These are phyloP conservation scores for Rattus norvegicus DNA, from an alignment of 2,113 vertebrate genomes.

Conservation along the genomic window DNA sequence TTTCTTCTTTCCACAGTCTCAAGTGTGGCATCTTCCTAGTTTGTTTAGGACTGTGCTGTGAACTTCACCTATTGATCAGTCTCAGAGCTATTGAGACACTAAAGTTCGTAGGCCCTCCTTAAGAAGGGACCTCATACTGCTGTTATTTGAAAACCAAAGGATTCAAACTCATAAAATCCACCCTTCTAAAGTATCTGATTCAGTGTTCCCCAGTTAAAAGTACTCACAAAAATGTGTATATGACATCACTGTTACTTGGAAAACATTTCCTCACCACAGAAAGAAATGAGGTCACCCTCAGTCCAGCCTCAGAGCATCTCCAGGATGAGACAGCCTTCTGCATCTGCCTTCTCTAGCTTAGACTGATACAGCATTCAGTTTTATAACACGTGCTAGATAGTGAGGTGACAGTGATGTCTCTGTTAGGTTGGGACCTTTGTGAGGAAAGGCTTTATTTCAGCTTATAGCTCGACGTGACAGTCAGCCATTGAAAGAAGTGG, in stretches of 20 bases:
- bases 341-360: conserved; percentile 12
- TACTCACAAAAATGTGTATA: not conserved
- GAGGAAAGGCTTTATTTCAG: not conserved
- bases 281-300: not conserved
- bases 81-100: not conserved
- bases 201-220: not conserved
- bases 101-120: not conserved
- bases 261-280: not conserved
- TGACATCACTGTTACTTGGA: not conserved
- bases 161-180: not conserved
- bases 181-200: not conserved
- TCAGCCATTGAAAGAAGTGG: not conserved
- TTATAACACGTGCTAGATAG: conserved; percentile 30
- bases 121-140: not conserved
- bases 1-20: not conserved
- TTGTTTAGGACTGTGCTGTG: not conserved
- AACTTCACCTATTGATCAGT: not conserved
- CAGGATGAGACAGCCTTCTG: not conserved
- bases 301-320: not conserved
- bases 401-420: not conserved
- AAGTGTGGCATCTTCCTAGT: not conserved
- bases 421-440: not conserved
- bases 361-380: not conserved
- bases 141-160: not conserved
- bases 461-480: not conserved